Evolutionary conservation across 2,888 invertebrate genomes (phyloP), one percentile per base, ranked within the genome.

Genomic region (Macaria notata): DNA sequence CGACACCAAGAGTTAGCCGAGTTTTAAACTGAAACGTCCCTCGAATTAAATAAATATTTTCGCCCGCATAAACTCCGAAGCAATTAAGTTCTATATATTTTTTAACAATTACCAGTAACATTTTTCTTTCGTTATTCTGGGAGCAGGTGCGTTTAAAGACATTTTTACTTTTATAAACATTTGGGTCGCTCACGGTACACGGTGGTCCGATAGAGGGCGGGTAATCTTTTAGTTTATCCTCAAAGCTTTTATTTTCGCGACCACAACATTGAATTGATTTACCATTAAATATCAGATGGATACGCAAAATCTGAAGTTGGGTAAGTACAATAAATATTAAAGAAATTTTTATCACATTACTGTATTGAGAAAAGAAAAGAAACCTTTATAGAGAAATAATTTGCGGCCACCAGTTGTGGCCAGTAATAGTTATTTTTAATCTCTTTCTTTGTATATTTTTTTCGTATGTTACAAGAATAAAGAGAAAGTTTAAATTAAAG

Each of bases 91-190:
- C 64, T 62, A 65, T 59, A 65, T 64, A 67, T 70, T 68, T 70
- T 74, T 71, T 65, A 63, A 71, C 67, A 66, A 71, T 76, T 71
- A 72, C 62, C 65, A 62, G 58, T 69, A 72, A 68, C 72, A 72
- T 74, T 76, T 73, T 66, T 61, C 66, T 71, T 59, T 64, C 57
- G 71, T 74, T 73, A 75, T 70, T 65, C 33, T 72, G 73, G 71
- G 77, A 83, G 78, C 85, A 86, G 84, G 84, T 86, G 86, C 79
- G 81, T 75, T 81, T 79, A 80, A 84, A 75, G 76, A 78, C 76
- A 78, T 84, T 84, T 74, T 81, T 79, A 80, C 81, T 80, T 81
- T 81, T 75, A 81, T 83, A 83, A 83, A 79, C 79, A 78, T 81
- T 78, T 78, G 65, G 67, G 60, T 31, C 9, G 45, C 3, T 50